Conservation (phyloP, 2,888 invertebrate species). For the Rhogogaster chlorosoma region DNA sequence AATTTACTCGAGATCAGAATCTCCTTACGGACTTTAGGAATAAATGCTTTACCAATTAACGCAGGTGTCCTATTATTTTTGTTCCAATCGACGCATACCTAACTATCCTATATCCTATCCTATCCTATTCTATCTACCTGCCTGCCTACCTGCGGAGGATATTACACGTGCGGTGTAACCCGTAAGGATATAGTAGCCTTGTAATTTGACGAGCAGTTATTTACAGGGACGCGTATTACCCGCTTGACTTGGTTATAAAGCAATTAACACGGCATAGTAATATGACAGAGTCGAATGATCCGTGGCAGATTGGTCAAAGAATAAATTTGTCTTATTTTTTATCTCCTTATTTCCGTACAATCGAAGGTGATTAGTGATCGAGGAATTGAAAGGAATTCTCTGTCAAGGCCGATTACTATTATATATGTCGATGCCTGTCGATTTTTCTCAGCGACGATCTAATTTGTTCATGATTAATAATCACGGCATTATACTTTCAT, state of each 20-base stretch:
- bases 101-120: background rate
- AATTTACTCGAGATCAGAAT: slow-evolving; percentile 41
- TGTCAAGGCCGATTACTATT: slow-evolving; percentile 29
- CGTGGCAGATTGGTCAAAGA: slow-evolving; percentile 29
- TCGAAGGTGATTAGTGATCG: slow-evolving; percentile 35
- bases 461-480: background rate
- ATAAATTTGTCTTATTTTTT: background rate
- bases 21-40: slow-evolving; percentile 29
- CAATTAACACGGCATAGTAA: slow-evolving; percentile 30
- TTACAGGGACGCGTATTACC: background rate
- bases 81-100: background rate
- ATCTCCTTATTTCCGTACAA: slow-evolving; percentile 18
- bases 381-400: slow-evolving; percentile 1
- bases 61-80: slow-evolving; percentile 46
- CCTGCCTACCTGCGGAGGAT: background rate
- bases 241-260: slow-evolving; percentile 20
- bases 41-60: slow-evolving; percentile 49
- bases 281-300: slow-evolving; percentile 20
- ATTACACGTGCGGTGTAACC: slow-evolving; percentile 2
- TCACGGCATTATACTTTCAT: background rate
- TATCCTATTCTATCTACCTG: background rate
- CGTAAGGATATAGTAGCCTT: background rate
- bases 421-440: background rate
- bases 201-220: slow-evolving; percentile 31
- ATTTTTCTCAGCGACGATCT: slow-evolving; percentile 21